Evolutionary conservation across 1,140 invertebrate species (phyloP).

Genomic region (Pygmarrhopalites habei): DNA sequence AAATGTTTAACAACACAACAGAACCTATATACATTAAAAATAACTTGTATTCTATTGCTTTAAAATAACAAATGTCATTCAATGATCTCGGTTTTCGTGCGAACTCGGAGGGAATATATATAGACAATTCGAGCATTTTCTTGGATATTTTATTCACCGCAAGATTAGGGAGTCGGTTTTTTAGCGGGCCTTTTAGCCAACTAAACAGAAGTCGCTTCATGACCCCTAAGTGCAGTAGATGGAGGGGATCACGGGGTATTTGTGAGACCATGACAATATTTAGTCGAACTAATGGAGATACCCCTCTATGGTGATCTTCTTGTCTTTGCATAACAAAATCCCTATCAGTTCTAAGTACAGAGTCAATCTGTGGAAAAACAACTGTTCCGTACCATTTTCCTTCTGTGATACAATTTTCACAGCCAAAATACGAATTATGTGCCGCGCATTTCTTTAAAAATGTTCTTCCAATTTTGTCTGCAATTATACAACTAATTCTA

Average conservation of each 20-base stretch:
- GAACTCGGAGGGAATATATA: slow-evolving; percentile 37
- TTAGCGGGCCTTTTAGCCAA: slow-evolving; percentile 38
- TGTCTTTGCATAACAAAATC: too few species aligned
- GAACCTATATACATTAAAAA: slow-evolving; percentile 47
- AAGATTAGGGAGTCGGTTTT: background rate
- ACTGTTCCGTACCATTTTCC: slow-evolving; percentile 13
- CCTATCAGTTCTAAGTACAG: too few species aligned
- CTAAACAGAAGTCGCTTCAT: slow-evolving; percentile 38
- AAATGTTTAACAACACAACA: slow-evolving; percentile 41
- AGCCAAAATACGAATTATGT: background rate
- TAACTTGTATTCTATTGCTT: slow-evolving; percentile 47
- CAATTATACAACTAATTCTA: too few species aligned
- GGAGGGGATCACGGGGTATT: slow-evolving; percentile 41
- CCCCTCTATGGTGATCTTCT: too few species aligned
- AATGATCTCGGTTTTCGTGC: slow-evolving; percentile 42
- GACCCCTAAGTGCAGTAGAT: slow-evolving; percentile 41
- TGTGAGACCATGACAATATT: background rate
- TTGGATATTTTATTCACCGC: slow-evolving; percentile 17
- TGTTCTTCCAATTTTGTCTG: too few species aligned
- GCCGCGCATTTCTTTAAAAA: background rate
- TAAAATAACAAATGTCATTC: too few species aligned
- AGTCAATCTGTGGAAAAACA: too few species aligned
- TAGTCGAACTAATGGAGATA: too few species aligned
- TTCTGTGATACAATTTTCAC: too few species aligned
- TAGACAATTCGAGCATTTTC: background rate